Evolutionary conservation across 2,113 vertebrate genomes (phyloP).

Genomic region (Myocastor coypus): DNA sequence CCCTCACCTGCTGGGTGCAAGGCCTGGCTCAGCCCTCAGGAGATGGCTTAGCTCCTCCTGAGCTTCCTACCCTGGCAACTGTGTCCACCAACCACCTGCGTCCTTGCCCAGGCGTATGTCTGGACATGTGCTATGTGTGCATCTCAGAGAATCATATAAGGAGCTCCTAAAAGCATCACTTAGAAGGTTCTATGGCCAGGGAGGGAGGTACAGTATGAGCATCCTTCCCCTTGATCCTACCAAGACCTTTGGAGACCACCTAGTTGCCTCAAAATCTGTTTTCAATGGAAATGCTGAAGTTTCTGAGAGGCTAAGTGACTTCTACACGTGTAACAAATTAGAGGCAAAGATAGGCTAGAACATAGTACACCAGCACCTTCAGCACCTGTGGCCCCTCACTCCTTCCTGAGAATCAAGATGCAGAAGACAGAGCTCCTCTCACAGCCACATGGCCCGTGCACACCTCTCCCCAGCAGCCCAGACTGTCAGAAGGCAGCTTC

Average conservation of each 20-base stretch:
- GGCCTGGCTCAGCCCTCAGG: not conserved
- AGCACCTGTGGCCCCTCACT: not conserved
- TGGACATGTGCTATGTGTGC: not conserved
- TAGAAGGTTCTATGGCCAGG: not conserved
- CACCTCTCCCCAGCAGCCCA: not conserved
- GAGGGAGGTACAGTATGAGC: not conserved
- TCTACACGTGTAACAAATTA: not conserved
- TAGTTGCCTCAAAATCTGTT: not conserved
- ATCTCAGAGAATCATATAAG: not conserved
- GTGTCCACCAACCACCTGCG: not conserved
- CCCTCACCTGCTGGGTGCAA: not conserved
- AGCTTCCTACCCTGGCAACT: not conserved
- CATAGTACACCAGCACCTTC: not conserved
- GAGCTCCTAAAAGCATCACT: not conserved
- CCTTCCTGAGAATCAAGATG: not conserved
- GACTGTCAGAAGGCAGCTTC: not conserved
- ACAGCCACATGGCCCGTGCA: accelerated
- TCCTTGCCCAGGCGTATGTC: not conserved
- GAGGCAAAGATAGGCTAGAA: not conserved
- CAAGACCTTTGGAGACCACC: not conserved
- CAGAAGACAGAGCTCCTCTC: not conserved
- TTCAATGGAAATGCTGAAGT: not conserved
- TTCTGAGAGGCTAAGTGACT: not conserved
- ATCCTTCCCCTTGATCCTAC: not conserved
- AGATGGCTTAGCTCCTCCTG: not conserved